A percentile compares a stretch with the other conserved stretches of the same genome.
Evolutionary conservation across 23 tunicate genomes (phyloP).

Genomic region (Halocynthia aurantium): DNA sequence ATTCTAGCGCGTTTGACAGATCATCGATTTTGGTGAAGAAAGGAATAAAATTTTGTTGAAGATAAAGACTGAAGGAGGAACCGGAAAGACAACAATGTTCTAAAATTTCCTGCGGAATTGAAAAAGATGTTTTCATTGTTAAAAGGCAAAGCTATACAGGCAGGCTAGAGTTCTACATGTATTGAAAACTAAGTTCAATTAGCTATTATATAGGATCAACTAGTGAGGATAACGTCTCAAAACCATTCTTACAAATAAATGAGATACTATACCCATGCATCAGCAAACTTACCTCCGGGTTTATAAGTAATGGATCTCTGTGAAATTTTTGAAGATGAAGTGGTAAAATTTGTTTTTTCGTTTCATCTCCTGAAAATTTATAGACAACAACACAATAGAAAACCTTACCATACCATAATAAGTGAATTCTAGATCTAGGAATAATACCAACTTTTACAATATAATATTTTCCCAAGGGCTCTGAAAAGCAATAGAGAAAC

Average conservation of each 20-base stretch:
- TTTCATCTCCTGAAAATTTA: constrained; percentile 1
- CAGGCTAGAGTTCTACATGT: too few species aligned
- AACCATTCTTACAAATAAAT: too few species aligned
- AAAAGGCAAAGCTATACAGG: too few species aligned
- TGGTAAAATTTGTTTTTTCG: neutral
- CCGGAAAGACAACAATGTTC: constrained; percentile 76
- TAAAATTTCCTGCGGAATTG: constrained; percentile 33
- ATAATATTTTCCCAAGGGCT: constrained; percentile 82
- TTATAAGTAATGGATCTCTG: constrained; percentile 62
- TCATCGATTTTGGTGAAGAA: constrained; percentile 48
- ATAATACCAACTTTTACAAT: constrained; percentile 65
- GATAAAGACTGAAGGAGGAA: constrained; percentile 51
- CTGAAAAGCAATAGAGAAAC: constrained; percentile 65
- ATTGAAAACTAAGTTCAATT: too few species aligned
- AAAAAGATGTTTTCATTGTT: neutral
- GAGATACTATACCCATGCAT: too few species aligned
- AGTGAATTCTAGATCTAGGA: neutral
- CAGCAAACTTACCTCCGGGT: constrained; percentile 53
- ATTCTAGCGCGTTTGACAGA: constrained; percentile 46
- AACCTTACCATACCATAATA: neutral
- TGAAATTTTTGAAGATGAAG: neutral
- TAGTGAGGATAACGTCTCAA: too few species aligned
- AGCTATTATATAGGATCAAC: too few species aligned
- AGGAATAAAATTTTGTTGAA: constrained; percentile 70
- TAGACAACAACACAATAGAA: neutral